Evolutionary conservation across 2,888 invertebrate genomes (phyloP), one percentile per base, ranked within the genome.

Genomic region (Hirtodrosophila cameraria): DNA sequence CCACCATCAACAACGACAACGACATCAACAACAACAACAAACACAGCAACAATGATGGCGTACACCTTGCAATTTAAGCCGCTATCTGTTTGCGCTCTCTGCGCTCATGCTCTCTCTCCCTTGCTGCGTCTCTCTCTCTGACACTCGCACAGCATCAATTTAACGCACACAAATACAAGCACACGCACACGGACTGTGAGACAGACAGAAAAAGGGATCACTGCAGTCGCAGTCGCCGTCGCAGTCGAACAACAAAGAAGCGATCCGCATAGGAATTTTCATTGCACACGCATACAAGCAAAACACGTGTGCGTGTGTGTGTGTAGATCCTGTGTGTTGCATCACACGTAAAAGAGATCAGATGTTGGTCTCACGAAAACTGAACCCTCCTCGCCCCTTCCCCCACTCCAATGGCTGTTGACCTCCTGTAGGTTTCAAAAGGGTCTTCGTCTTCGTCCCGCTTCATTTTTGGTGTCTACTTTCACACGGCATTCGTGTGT

Each of bases 31-130:
- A 13, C 59, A 54, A 38, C 27, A 71, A 35, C 42, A 41, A n/a
- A n/a, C n/a, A 61, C 50, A 63, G 62, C 50, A 53, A 36, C 36
- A 4, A 42, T 54, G 61, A 52, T 54, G 55, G 60, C 71, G 77
- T 80, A 83, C 73, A 83, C 82, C 82, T 83, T 83, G 82, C 82
- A 80, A 82, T 82, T 87, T 86, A 85, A 78, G 83, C 82, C 83
- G 72, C 71, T 79, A 78, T 87, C 66, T 73, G 64, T 54, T 55
- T 61, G 66, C 16, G 49, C 76, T 76, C 60, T 46, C 59, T 63
- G 38, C 45, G 55, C 67, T 50, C 49, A 54, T 28, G 42, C 42
- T 48, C 46, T 27, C 49, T 43, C 33, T 54, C 27, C 25, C 53
- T 12, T 31, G 20, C 16, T n/a, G 30, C 31, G n/a, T 55, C 52